Evolutionary conservation across 2,797 vertebrate species (phyloP).

Genomic region (Staurois parvus): DNA sequence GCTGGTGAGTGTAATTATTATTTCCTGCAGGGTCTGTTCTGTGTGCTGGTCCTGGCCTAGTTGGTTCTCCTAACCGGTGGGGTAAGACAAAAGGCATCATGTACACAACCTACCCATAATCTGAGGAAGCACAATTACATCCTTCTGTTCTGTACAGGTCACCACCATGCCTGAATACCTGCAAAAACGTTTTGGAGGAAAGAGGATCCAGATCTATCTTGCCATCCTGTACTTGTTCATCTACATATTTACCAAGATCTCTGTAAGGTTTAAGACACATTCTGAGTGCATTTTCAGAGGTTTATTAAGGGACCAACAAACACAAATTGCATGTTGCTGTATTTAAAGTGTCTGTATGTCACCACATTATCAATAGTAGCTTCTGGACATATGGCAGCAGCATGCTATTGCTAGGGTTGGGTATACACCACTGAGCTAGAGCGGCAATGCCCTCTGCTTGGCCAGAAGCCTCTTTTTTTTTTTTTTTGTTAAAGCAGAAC

Average conservation of each 20-base stretch:
- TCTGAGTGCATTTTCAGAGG: background rate
- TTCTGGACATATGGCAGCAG: too few species aligned
- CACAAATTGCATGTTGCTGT: too few species aligned
- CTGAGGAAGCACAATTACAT: background rate
- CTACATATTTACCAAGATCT: constrained; percentile 99
- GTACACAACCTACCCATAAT: background rate
- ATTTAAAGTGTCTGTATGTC: too few species aligned
- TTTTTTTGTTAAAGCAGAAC: too few species aligned
- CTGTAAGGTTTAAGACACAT: constrained; percentile 77
- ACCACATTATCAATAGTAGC: too few species aligned
- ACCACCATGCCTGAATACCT: constrained; percentile 97
- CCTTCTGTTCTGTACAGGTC: constrained; percentile 74
- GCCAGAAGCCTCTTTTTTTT: too few species aligned
- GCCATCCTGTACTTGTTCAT: constrained; percentile 92
- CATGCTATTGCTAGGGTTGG: too few species aligned
- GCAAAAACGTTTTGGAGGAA: constrained; percentile 87
- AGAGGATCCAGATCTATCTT: constrained; percentile 88
- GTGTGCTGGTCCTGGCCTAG: constrained; percentile 90
- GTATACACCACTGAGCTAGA: too few species aligned
- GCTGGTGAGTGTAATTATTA: too few species aligned
- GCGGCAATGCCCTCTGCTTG: too few species aligned
- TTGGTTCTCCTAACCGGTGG: constrained; percentile 91
- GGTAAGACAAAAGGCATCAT: constrained; percentile 75
- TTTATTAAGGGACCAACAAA: background rate
- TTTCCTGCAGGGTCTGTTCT: constrained; percentile 85